phyloP scores from a whole-genome alignment of 2,113 vertebrate genomes.

The Amblyopsis rosae region DNA sequence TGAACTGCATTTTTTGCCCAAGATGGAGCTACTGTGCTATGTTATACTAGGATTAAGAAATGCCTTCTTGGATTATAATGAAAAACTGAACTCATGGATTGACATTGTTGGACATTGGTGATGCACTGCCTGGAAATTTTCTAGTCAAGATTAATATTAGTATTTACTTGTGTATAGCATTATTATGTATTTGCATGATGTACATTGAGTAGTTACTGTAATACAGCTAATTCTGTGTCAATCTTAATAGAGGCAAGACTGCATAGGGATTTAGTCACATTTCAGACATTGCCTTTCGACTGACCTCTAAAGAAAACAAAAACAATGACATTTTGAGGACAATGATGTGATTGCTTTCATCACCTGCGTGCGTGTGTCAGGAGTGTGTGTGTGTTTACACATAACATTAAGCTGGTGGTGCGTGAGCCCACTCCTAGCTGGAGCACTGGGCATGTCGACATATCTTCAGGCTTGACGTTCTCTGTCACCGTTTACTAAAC shows the following conservation, averaged over 20 bases:
- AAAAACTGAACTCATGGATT: slow-evolving; percentile 10
- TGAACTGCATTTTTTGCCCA: slow-evolving; percentile 19
- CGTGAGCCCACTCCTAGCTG: slow-evolving; percentile 42
- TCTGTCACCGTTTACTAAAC: slow-evolving; percentile 77
- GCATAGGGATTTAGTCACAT: neutral
- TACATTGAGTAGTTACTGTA: no score
- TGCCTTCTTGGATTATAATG: slow-evolving; percentile 10
- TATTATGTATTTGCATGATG: no score
- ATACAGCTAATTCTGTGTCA: neutral
- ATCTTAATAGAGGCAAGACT: neutral
- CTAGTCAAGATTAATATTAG: neutral
- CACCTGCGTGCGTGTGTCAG: slow-evolving; percentile 66
- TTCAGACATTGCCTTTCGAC: neutral
- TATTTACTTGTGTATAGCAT: no score
- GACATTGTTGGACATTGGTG: neutral
- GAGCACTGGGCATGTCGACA: slow-evolving; percentile 61
- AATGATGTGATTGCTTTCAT: slow-evolving; percentile 48
- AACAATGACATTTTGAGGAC: slow-evolving; percentile 23
- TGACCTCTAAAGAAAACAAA: slow-evolving; percentile 46
- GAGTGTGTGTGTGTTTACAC: slow-evolving; percentile 78
- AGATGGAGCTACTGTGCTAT: slow-evolving; percentile 20
- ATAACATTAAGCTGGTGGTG: slow-evolving; percentile 65
- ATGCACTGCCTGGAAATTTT: neutral
- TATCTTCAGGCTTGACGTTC: slow-evolving; percentile 71
- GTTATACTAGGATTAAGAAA: slow-evolving; percentile 7